A percentile compares a stretch with the other conserved stretches of the same genome.
phyloP scores from a whole-genome alignment of 1,140 invertebrate genomes.

The Tetramorium simillimum region DNA sequence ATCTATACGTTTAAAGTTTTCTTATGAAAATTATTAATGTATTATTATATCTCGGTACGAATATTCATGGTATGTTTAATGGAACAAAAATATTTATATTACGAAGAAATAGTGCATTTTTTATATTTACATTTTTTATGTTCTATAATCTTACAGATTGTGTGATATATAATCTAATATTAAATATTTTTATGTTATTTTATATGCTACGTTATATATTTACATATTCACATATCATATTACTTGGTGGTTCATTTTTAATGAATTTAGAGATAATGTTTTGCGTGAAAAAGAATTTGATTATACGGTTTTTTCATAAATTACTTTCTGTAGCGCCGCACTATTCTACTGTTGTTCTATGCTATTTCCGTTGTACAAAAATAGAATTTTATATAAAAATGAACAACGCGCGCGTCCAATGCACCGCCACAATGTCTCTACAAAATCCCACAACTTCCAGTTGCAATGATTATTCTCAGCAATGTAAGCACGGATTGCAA shows the following conservation, averaged over 20 bases:
- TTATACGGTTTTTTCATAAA: background rate
- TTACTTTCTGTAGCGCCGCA: background rate
- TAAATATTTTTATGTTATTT: background rate
- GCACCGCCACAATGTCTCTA: background rate
- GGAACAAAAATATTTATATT: background rate
- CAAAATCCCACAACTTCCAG: slow-evolving; percentile 16
- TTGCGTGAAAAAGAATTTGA: background rate
- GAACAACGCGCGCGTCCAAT: background rate
- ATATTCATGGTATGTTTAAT: background rate
- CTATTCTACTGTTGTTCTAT: background rate
- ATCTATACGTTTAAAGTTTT: background rate
- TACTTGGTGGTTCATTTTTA: background rate
- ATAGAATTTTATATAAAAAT: slow-evolving; percentile 25
- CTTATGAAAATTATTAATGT: background rate
- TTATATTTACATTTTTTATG: background rate
- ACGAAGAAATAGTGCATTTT: background rate
- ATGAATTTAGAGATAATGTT: background rate
- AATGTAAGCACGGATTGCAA: slow-evolving; percentile 31
- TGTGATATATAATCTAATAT: background rate
- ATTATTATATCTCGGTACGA: background rate
- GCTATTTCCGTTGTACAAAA: background rate
- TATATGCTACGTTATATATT: background rate
- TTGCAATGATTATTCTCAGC: slow-evolving; percentile 27
- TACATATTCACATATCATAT: background rate
- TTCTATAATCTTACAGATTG: background rate